phyloP scores from a whole-genome alignment of 2,113 vertebrate species.

The Ailurus styani region DNA sequence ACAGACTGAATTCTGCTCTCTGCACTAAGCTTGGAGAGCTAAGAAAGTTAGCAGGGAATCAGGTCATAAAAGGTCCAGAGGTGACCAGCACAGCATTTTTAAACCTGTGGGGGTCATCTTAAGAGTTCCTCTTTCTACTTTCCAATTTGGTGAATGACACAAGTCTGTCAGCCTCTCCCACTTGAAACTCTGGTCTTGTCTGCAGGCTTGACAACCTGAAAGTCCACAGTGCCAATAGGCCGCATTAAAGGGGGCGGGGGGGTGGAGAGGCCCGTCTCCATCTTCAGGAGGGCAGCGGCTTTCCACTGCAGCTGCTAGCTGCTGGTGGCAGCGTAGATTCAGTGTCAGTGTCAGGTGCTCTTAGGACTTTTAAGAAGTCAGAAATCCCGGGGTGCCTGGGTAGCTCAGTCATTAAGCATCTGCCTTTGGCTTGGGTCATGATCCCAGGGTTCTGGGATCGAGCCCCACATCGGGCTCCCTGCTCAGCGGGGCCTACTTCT shows the following conservation, averaged over 20 bases:
- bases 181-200: neutral
- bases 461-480: no score
- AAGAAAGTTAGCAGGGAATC: neutral
- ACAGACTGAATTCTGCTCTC: neutral
- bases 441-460: no score
- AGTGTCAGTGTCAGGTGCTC: fast-evolving
- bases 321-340: neutral
- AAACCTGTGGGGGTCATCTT: neutral
- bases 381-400: no score
- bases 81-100: neutral
- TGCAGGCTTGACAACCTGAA: neutral
- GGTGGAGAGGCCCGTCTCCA: fast-evolving
- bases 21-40: neutral
- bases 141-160: neutral
- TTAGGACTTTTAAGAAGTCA: neutral
- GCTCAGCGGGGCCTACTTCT: no score
- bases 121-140: neutral
- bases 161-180: neutral
- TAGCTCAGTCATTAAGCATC: no score
- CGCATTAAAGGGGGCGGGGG: no score
- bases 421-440: no score
- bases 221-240: neutral
- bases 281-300: neutral
- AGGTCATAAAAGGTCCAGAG: neutral
- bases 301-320: neutral